phyloP scores from a whole-genome alignment of 64 coral and sea anemone species.

The Montipora sp. region DNA sequence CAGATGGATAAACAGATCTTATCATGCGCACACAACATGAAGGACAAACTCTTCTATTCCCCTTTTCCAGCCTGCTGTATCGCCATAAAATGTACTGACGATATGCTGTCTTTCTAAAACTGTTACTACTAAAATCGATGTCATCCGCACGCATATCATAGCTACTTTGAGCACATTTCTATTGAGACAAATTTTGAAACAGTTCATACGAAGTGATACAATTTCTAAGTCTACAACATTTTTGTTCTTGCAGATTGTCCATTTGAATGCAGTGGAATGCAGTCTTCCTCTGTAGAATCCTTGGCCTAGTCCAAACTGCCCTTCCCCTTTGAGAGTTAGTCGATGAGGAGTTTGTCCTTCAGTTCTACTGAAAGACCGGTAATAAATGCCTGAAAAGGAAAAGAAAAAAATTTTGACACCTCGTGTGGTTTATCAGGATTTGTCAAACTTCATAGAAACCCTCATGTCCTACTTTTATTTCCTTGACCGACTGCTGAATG shows the following conservation, averaged over 20 bases:
- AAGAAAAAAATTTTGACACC: neutral
- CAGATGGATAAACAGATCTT: no score
- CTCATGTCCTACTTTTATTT: conserved; percentile 49
- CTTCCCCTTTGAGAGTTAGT: neutral
- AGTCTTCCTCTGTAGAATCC: neutral
- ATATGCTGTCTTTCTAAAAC: no score
- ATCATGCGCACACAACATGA: no score
- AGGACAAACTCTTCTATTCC: no score
- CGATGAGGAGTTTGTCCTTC: neutral
- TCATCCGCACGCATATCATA: neutral
- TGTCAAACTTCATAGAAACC: neutral
- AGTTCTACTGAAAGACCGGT: neutral
- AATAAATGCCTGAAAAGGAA: conserved; percentile 35
- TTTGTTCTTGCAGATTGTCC: neutral
- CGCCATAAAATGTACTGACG: no score
- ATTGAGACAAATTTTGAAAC: neutral
- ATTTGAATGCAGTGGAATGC: neutral
- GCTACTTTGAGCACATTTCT: neutral
- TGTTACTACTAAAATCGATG: no score
- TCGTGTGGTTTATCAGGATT: neutral
- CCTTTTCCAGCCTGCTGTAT: no score
- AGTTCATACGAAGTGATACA: neutral
- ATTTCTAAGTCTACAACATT: neutral
- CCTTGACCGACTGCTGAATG: conserved; percentile 44
- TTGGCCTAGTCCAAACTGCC: neutral